Conservation (phyloP, 2,113 vertebrate genomes). For the Notothenia coriiceps region DNA sequence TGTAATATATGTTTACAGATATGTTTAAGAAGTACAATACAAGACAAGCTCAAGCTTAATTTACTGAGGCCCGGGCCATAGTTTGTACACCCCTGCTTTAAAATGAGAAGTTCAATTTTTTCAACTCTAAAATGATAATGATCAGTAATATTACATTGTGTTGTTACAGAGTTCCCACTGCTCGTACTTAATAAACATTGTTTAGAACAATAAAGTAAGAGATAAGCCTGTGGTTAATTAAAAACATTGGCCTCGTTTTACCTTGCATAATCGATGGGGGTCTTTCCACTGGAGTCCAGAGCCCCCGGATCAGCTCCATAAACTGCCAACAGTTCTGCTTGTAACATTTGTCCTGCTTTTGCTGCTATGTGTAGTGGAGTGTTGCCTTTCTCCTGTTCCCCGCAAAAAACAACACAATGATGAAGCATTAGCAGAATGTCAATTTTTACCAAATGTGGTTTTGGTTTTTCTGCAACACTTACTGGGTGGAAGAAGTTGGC, state of each 20-base stretch:
- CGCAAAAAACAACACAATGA: background rate
- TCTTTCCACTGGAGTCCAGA: conserved; percentile 93
- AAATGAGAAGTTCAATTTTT: too few relatives aligned
- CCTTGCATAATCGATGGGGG: conserved; percentile 95
- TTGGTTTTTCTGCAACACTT: conserved; percentile 60
- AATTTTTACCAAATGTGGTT: background rate
- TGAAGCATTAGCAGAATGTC: background rate
- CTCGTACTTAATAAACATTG: background rate
- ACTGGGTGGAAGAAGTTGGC: conserved; percentile 98
- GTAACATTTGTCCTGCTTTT: conserved; percentile 94
- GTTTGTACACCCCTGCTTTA: too few relatives aligned
- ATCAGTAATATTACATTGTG: background rate
- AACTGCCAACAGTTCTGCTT: conserved; percentile 93
- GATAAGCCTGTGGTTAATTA: background rate
- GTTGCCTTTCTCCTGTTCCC: conserved; percentile 94
- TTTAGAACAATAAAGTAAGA: background rate
- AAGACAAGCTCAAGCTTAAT: too few relatives aligned
- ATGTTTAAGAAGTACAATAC: too few relatives aligned
- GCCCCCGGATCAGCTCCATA: conserved; percentile 98
- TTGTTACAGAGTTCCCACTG: background rate
- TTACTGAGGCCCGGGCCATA: too few relatives aligned
- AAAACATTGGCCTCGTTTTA: conserved; percentile 57
- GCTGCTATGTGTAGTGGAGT: conserved; percentile 97
- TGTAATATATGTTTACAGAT: too few relatives aligned
- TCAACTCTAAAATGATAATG: background rate